phyloP scores from a whole-genome alignment of 2,888 invertebrate genomes.

The Luperina nickerlii region DNA sequence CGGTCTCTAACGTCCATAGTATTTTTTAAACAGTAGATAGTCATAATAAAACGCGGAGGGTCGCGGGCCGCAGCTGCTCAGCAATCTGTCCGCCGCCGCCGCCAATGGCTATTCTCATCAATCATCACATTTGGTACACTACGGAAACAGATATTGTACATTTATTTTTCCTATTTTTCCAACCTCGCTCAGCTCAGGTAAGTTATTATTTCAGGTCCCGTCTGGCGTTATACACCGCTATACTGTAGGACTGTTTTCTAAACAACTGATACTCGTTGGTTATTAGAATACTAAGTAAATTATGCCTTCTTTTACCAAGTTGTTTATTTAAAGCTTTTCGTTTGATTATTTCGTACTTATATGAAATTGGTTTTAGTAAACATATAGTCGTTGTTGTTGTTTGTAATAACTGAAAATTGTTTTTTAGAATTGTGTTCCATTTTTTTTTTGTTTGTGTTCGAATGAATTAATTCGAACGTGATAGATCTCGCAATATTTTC shows the following conservation, averaged over 20 bases:
- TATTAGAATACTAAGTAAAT: slow-evolving; percentile 9
- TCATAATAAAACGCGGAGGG: slow-evolving; percentile 28
- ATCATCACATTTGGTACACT: slow-evolving; percentile 67
- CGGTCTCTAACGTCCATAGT: background rate
- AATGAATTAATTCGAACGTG: background rate
- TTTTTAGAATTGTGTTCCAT: background rate
- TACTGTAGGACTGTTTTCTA: background rate
- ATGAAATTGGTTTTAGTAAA: background rate
- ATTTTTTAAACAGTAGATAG: slow-evolving; percentile 28
- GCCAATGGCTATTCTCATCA: slow-evolving; percentile 57
- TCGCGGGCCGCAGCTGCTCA: slow-evolving; percentile 55
- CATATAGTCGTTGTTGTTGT: background rate
- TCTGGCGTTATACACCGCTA: slow-evolving; percentile 1
- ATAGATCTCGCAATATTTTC: background rate
- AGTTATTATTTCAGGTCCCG: slow-evolving; percentile 34
- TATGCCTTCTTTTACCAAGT: background rate
- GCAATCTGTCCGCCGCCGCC: slow-evolving; percentile 51
- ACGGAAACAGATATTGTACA: slow-evolving; percentile 65
- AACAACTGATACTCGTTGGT: slow-evolving; percentile 4
- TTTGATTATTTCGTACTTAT: background rate
- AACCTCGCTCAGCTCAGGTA: slow-evolving; percentile 32
- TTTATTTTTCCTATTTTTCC: slow-evolving; percentile 54
- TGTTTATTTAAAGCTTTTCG: background rate
- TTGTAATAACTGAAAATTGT: background rate
- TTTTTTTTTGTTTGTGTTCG: too few relatives aligned